These are phyloP conservation scores for Chaitophorus viminalis DNA, from an alignment of 2,888 invertebrate species.

Conservation along the genomic window DNA sequence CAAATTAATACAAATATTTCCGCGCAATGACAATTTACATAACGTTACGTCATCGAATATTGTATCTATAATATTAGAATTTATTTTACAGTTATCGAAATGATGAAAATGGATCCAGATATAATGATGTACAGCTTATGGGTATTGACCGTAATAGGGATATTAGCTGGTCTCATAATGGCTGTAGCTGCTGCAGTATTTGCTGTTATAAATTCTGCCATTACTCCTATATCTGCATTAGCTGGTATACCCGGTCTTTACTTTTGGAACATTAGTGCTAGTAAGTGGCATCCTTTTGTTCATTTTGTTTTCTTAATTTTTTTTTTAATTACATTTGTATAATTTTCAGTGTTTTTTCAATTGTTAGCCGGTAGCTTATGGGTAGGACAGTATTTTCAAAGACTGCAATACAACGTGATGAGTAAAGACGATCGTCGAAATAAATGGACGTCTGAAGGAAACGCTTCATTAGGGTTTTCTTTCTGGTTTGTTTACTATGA, in stretches of 20 bases:
- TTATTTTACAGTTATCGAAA: constrained; percentile 71
- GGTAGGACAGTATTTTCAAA: constrained; percentile 84
- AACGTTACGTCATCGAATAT: too few relatives aligned
- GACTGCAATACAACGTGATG: constrained; percentile 84
- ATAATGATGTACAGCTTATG: constrained; percentile 79
- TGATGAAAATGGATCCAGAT: constrained; percentile 74
- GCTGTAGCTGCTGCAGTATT: constrained; percentile 75
- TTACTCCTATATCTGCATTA: constrained; percentile 76
- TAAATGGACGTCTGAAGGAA: constrained; percentile 84
- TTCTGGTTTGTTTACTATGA: constrained; percentile 75
- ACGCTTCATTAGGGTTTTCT: constrained; percentile 85
- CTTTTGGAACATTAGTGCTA: constrained; percentile 80
- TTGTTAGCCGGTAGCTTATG: constrained; percentile 82
- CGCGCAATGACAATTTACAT: too few relatives aligned
- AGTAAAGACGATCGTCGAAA: constrained; percentile 80
- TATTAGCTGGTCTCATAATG: constrained; percentile 77
- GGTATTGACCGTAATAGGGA: constrained; percentile 78
- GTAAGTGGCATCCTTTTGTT: constrained; percentile 70
- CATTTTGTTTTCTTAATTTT: background rate
- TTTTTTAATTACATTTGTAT: background rate
- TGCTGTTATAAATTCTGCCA: constrained; percentile 83
- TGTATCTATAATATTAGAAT: constrained; percentile 65
- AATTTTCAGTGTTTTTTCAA: constrained; percentile 77
- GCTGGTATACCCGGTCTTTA: constrained; percentile 78
- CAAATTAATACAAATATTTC: too few relatives aligned